Percentiles rank a stretch among this genome's conserved stretches.
phyloP scores from a whole-genome alignment of 2,113 vertebrate species.

The Austrofundulus limnaeus region DNA sequence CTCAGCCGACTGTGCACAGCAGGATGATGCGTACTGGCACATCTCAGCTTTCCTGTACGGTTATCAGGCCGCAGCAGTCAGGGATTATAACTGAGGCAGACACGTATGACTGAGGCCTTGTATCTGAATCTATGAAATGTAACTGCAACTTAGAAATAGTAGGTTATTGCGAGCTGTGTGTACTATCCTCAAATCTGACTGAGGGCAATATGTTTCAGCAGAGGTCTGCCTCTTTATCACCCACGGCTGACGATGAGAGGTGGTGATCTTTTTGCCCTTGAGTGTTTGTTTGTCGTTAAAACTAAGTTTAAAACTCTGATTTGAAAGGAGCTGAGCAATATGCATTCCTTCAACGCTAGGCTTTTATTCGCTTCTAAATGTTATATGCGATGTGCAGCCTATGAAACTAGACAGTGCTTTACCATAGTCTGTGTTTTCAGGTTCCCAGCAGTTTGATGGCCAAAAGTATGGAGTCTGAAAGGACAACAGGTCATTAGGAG shows the following conservation, averaged over 20 bases:
- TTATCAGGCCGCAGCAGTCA: slow-evolving; percentile 33
- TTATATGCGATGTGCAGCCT: not conserved
- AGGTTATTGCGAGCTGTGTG: not conserved
- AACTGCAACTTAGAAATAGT: not conserved
- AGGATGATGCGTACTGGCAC: slow-evolving; percentile 27
- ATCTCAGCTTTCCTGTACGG: slow-evolving; percentile 28
- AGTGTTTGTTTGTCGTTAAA: no score
- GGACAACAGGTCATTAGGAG: slow-evolving; percentile 39
- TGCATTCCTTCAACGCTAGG: no score
- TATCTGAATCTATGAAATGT: slow-evolving; percentile 4
- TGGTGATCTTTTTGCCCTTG: no score
- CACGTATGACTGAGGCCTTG: not conserved
- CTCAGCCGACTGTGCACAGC: slow-evolving; percentile 39
- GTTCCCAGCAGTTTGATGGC: slow-evolving; percentile 98
- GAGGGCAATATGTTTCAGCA: not conserved
- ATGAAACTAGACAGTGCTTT: slow-evolving; percentile 16
- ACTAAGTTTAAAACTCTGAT: no score
- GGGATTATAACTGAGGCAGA: not conserved
- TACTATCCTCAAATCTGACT: not conserved
- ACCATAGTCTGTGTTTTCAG: slow-evolving; percentile 98
- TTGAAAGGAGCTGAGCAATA: no score
- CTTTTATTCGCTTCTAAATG: not conserved
- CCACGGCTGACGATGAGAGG: no score
- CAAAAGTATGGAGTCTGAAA: slow-evolving; percentile 96
- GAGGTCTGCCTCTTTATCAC: not conserved